Evolutionary conservation across 2,888 invertebrate genomes (phyloP).

Genomic region (Ectropis crepuscularia): DNA sequence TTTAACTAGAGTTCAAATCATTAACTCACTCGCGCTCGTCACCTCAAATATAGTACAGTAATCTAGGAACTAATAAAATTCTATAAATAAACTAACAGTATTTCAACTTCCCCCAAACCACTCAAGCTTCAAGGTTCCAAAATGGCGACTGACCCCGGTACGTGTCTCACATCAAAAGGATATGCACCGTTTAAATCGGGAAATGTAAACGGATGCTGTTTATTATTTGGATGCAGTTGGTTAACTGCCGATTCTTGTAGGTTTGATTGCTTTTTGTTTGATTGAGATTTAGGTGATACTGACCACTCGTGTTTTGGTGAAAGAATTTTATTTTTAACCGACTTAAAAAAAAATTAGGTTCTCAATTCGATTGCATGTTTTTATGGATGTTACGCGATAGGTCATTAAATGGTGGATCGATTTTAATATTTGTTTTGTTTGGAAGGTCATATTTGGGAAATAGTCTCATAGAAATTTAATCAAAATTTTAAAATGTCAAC

Average conservation of each 20-base stretch:
- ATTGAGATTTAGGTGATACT: conserved; percentile 34
- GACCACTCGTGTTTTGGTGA: conserved; percentile 1
- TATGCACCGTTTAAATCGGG: conserved; percentile 42
- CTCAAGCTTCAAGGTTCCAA: conserved; percentile 21
- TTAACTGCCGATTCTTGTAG: conserved; percentile 12
- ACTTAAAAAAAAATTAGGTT: too few relatives aligned
- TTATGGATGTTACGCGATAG: too few relatives aligned
- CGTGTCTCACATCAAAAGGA: conserved; percentile 42
- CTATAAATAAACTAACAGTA: conserved; percentile 10
- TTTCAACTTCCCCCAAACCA: conserved; percentile 4
- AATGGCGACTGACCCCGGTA: conserved; percentile 23
- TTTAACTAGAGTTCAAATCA: too few relatives aligned
- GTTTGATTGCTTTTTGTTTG: conserved; percentile 39
- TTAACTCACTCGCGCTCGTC: too few relatives aligned
- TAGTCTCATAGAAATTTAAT: too few relatives aligned
- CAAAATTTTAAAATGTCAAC: too few relatives aligned
- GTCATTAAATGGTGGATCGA: too few relatives aligned
- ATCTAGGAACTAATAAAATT: background rate
- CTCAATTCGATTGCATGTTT: too few relatives aligned
- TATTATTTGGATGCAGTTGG: conserved; percentile 28
- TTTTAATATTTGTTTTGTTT: too few relatives aligned
- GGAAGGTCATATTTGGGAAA: too few relatives aligned
- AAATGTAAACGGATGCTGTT: conserved; percentile 41
- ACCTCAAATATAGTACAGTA: too few relatives aligned
- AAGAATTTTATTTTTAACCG: background rate